Percentiles rank a stretch among this genome's conserved stretches.
phyloP scores from a whole-genome alignment of 2,888 invertebrate genomes.

The Nipponacmea schrenckii region DNA sequence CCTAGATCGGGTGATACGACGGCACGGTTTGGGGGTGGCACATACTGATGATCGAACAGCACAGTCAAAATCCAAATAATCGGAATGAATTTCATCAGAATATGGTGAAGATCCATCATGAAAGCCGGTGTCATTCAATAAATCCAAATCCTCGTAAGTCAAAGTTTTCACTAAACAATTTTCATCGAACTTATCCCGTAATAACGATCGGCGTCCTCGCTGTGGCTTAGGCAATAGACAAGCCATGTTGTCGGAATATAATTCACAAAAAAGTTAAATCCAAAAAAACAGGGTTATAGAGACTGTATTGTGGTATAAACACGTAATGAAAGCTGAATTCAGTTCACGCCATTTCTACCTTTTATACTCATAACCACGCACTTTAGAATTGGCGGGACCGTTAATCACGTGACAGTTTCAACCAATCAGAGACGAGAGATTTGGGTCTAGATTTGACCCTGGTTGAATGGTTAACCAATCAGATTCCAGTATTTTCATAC shows the following conservation, averaged over 20 bases:
- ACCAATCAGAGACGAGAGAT: constrained; percentile 44
- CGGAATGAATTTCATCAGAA: constrained; percentile 40
- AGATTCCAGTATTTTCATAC: constrained; percentile 7
- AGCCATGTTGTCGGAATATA: constrained; percentile 35
- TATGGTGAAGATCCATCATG: constrained; percentile 41
- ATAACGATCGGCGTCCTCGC: constrained; percentile 38
- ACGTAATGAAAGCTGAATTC: neutral
- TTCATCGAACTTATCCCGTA: constrained; percentile 33
- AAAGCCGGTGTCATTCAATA: constrained; percentile 34
- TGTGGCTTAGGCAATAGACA: constrained; percentile 37
- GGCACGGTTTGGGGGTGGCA: constrained; percentile 39
- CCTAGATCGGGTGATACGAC: constrained; percentile 34
- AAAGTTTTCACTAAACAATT: constrained; percentile 42
- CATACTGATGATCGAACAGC: constrained; percentile 43
- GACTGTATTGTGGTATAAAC: constrained; percentile 6
- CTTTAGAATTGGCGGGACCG: constrained; percentile 60
- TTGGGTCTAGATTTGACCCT: constrained; percentile 3
- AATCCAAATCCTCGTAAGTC: constrained; percentile 46
- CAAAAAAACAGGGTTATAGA: constrained; percentile 27
- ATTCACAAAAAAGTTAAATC: neutral
- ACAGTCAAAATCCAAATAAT: constrained; percentile 50
- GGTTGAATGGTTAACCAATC: constrained; percentile 10
- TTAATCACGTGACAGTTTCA: constrained; percentile 48
- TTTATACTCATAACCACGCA: constrained; percentile 29
- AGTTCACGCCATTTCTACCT: neutral